A percentile compares a stretch with the other conserved stretches of the same genome.
Conservation (phyloP, 2,797 vertebrate genomes). For the Austrolebias charrua region DNA sequence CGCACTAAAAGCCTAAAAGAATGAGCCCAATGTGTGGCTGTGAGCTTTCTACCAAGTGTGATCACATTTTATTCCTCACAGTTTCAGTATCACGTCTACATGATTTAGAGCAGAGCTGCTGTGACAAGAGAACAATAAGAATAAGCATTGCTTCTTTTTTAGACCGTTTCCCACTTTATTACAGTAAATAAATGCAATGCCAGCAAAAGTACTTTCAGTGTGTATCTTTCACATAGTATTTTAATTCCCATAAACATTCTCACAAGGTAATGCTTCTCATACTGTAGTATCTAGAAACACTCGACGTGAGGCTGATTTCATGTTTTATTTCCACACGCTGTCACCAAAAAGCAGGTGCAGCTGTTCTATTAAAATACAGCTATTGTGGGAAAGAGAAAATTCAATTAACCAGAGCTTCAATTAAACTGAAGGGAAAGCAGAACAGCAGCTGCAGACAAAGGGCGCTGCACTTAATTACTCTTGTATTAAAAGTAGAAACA, state of each 20-base stretch:
- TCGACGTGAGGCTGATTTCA: too few relatives aligned
- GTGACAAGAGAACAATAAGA: slow-evolving; percentile 1
- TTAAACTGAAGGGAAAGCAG: slow-evolving; percentile 10
- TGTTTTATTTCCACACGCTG: too few relatives aligned
- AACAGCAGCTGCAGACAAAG: background rate
- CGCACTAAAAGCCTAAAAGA: slow-evolving; percentile 15
- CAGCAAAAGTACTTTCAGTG: too few relatives aligned
- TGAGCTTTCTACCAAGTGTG: slow-evolving; percentile 20
- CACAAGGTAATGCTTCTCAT: too few relatives aligned
- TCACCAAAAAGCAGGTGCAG: slow-evolving; percentile 9
- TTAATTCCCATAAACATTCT: too few relatives aligned
- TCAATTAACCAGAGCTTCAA: slow-evolving; percentile 27
- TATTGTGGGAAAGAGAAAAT: slow-evolving; percentile 10
- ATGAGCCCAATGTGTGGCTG: slow-evolving; percentile 49
- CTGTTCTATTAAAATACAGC: slow-evolving; percentile 1
- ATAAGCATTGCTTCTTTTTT: too few relatives aligned
- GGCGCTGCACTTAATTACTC: too few relatives aligned
- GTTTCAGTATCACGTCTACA: slow-evolving; percentile 50
- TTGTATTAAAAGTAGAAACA: too few relatives aligned
- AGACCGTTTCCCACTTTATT: background rate
- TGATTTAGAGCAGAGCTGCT: slow-evolving; percentile 17
- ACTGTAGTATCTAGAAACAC: too few relatives aligned
- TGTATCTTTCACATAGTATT: too few relatives aligned
- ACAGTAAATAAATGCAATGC: background rate
- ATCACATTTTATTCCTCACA: slow-evolving; percentile 57